Conservation (phyloP, 2,888 invertebrate genomes). For the Spisula subtruncata region DNA sequence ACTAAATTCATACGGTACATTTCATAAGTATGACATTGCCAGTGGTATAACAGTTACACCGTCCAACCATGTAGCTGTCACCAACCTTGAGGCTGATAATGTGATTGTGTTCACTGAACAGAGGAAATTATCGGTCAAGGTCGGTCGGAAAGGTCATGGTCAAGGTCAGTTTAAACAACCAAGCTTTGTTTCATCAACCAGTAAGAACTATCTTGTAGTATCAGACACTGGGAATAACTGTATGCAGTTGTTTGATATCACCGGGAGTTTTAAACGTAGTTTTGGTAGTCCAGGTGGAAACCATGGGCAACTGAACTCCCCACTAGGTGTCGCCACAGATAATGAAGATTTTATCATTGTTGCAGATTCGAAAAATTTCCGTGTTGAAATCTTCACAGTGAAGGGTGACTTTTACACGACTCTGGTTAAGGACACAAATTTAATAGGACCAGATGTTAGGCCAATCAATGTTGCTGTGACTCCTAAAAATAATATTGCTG, state of each 20-base stretch:
- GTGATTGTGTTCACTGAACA: constrained; percentile 82
- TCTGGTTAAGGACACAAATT: constrained; percentile 77
- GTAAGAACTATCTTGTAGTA: constrained; percentile 82
- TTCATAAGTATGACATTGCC: constrained; percentile 79
- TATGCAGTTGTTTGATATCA: constrained; percentile 79
- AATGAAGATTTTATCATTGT: constrained; percentile 82
- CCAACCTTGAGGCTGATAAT: constrained; percentile 78
- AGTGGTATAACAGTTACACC: constrained; percentile 79
- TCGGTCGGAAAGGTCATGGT: constrained; percentile 83
- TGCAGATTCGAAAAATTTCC: constrained; percentile 83
- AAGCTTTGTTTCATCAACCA: constrained; percentile 78
- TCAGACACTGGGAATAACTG: constrained; percentile 82
- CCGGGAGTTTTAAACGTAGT: constrained; percentile 81
- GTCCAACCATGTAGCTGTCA: constrained; percentile 77
- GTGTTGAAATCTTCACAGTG: constrained; percentile 82
- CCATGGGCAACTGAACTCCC: constrained; percentile 78
- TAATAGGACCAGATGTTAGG: constrained; percentile 77
- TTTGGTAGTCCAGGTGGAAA: constrained; percentile 78
- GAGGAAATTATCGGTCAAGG: constrained; percentile 80
- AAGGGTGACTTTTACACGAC: constrained; percentile 78
- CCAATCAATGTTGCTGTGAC: constrained; percentile 83
- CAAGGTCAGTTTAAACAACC: constrained; percentile 81
- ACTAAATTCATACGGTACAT: constrained; percentile 78
- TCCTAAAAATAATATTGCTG: constrained; percentile 77
- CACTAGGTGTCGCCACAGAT: constrained; percentile 83